Evolutionary conservation across 2,888 invertebrate species (phyloP).

Genomic region (Macrosiphum euphorbiae): DNA sequence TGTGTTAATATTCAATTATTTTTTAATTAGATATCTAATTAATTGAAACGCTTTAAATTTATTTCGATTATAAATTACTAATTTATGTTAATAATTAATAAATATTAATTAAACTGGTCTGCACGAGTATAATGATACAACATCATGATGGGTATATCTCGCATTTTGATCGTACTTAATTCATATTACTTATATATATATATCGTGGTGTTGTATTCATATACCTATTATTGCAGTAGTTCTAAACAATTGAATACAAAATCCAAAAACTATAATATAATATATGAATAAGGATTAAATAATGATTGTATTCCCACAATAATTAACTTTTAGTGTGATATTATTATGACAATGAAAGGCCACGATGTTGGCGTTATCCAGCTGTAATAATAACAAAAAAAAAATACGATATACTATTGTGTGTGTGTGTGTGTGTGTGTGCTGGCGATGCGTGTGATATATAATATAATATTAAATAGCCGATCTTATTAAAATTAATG

Average conservation of each 20-base stretch:
- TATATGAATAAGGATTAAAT: conserved; percentile 1
- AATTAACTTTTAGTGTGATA: conserved; percentile 16
- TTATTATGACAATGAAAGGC: not conserved
- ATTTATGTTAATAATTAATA: conserved; percentile 16
- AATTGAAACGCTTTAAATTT: conserved; percentile 4
- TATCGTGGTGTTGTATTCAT: not conserved
- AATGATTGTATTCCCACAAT: not conserved
- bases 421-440: not conserved
- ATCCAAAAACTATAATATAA: not conserved
- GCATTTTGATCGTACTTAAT: not conserved
- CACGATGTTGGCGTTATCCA: not conserved
- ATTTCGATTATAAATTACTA: not conserved
- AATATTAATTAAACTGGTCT: conserved; percentile 18
- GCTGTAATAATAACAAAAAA: not conserved
- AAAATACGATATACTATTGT: not conserved
- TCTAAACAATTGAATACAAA: not conserved
- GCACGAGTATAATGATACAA: not conserved
- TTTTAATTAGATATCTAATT: not conserved
- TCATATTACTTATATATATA: not conserved
- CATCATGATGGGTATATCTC: not conserved
- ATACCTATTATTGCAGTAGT: not conserved
- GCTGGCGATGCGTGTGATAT: not conserved
- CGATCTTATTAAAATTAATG: conserved; percentile 37
- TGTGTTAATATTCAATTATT: conserved; percentile 18
- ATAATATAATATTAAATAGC: not conserved